phyloP scores from a whole-genome alignment of 1,140 invertebrate species.

The Mizuhopecten yessoensis region DNA sequence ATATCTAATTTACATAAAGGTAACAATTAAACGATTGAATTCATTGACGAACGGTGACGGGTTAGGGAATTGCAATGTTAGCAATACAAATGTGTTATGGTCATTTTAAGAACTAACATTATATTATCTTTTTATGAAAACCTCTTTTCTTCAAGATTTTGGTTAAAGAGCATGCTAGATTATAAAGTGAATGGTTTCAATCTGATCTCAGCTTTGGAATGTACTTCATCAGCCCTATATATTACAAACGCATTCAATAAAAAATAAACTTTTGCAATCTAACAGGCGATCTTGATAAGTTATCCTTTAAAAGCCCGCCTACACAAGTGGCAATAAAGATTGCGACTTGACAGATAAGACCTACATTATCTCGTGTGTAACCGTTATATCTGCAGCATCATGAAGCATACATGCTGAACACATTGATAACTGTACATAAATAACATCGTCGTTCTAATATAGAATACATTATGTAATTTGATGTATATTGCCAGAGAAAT shows the following conservation, averaged over 20 bases:
- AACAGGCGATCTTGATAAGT: not conserved
- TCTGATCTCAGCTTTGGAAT: not conserved
- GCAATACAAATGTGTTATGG: too few species aligned
- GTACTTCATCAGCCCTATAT: not conserved
- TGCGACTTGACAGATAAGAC: not conserved
- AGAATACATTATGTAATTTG: not conserved
- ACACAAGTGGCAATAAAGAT: not conserved
- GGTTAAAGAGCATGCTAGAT: too few species aligned
- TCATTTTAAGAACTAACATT: too few species aligned
- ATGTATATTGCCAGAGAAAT: not conserved
- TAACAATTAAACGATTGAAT: too few species aligned
- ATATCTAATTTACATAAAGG: too few species aligned
- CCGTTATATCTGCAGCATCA: not conserved
- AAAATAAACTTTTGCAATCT: not conserved
- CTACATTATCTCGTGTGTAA: not conserved
- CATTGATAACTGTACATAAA: not conserved
- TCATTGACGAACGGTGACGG: too few species aligned
- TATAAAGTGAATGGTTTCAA: not conserved
- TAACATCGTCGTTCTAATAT: too few species aligned
- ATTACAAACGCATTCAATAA: not conserved
- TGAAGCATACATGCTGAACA: not conserved
- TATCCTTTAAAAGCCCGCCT: slow-evolving; percentile 21
- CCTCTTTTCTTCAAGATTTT: too few species aligned
- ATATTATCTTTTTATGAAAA: too few species aligned
- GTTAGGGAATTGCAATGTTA: too few species aligned